Evolutionary conservation across 2,888 invertebrate genomes (phyloP), one percentile per base, ranked within the genome.

Genomic region (Neria commutata): DNA sequence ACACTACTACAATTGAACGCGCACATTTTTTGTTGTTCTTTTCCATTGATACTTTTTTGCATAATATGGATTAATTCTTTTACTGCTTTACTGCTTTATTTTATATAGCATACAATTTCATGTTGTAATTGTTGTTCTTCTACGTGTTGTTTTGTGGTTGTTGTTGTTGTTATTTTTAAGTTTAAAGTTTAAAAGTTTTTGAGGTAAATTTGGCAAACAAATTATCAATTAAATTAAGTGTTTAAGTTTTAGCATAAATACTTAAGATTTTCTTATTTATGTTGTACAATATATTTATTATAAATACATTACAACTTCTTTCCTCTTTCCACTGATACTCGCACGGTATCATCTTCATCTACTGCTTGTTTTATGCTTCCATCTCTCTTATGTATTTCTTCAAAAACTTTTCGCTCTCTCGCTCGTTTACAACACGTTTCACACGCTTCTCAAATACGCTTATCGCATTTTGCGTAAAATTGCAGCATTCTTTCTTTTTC

Each of bases 191-290:
- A 45, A 54, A 54, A 48, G 66, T 65, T 72, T 61, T 74, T 78
- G 79, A 78, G 79, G 79, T 79, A 79, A 78, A 79, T 79, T 79
- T 79, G 79, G 79, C 79, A 78, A 79, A 76, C 75, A 75, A 72
- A 71, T 72, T 68, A 61, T 66, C 48, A 59, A 59, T 42, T 42
- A 42, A 42, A 21, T 42, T 42, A 26, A 16, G 11, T 42, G 3
- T 11, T 42, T 17, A 2, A 42, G 5, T 17, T 16, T 42, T n/a
- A n/a, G n/a, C n/a, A n/a, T 16, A 45, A 42, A 42, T 24, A 47
- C 47, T 21, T 47, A 21, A 47, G 25, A 47, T 21, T 24, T 24
- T 21, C 23, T 46, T 21, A n/a, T n/a, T n/a, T n/a, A n/a, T n/a
- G n/a, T n/a, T n/a, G n/a, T n/a, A n/a, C n/a, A n/a, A n/a, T n/a